Evolutionary conservation across 2,888 invertebrate species (phyloP).

Genomic region (Germaria angustata): DNA sequence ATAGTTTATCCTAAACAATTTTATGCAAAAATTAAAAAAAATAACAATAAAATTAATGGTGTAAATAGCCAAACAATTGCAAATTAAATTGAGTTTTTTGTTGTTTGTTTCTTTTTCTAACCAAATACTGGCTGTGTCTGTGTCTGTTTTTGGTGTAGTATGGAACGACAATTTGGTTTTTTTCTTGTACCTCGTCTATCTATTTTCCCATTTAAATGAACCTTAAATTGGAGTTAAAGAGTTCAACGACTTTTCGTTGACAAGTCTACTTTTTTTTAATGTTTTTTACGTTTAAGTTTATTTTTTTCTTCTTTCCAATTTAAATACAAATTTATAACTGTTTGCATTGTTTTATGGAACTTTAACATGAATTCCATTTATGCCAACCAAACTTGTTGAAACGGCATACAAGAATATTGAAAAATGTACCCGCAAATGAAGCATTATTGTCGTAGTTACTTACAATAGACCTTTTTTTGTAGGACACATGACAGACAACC

Average conservation of each 20-base stretch:
- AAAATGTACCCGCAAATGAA: background rate
- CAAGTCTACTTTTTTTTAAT: background rate
- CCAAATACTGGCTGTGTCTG: background rate
- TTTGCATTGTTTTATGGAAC: slow-evolving; percentile 56
- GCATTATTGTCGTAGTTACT: background rate
- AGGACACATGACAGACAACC: background rate
- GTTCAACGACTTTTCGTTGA: slow-evolving; percentile 59
- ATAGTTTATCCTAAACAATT: background rate
- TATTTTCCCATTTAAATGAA: slow-evolving; percentile 45
- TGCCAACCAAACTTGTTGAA: slow-evolving; percentile 15
- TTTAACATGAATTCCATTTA: slow-evolving; percentile 48
- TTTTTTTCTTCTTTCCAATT: no score
- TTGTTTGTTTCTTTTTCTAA: slow-evolving; percentile 1
- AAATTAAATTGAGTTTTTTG: slow-evolving; percentile 21
- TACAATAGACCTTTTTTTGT: background rate
- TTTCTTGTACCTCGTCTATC: slow-evolving; percentile 12
- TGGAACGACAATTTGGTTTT: slow-evolving; percentile 45
- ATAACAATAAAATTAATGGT: slow-evolving; percentile 31
- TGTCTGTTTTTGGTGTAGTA: slow-evolving; percentile 17
- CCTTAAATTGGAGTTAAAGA: slow-evolving; percentile 58
- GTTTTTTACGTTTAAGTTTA: background rate
- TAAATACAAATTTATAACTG: slow-evolving; percentile 50
- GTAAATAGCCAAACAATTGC: slow-evolving; percentile 47
- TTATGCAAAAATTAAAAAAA: slow-evolving; percentile 4
- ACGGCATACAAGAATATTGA: background rate